These are phyloP conservation scores for Gastracanthus pulcherrimus DNA, from an alignment of 2,888 invertebrate genomes.

Conservation along the genomic window DNA sequence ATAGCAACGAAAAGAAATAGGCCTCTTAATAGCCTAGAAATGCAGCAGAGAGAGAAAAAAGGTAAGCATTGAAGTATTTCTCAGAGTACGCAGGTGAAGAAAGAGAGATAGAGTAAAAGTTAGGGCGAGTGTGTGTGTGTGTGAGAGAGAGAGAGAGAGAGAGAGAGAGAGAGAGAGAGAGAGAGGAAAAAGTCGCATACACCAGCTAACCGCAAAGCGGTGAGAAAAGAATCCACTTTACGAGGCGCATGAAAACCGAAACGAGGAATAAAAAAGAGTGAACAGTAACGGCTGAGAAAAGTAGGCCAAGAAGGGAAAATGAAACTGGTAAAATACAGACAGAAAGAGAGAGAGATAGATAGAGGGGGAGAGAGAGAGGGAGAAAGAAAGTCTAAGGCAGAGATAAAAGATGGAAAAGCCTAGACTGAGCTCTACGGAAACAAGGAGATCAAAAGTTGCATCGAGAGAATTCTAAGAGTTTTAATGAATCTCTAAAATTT, in stretches of 20 bases:
- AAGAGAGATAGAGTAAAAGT: not conserved
- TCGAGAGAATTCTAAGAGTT: not conserved
- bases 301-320: constrained; percentile 51
- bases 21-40: constrained; percentile 18
- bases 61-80: constrained; percentile 33
- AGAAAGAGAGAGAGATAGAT: not conserved
- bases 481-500: not conserved
- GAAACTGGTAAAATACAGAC: constrained; percentile 25
- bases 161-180: not conserved
- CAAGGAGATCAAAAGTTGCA: not conserved
- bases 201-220: constrained; percentile 44
- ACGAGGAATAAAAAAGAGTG: constrained; percentile 42
- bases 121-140: not conserved
- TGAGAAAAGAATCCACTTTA: constrained; percentile 53
- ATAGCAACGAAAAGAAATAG: constrained; percentile 17
- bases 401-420: constrained; percentile 5
- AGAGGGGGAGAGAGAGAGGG: not conserved
- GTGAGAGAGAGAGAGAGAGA: not conserved
- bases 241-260: constrained; percentile 50
- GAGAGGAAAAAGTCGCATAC: constrained; percentile 27
- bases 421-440: not conserved
- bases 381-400: not conserved
- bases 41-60: constrained; percentile 17
- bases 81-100: not conserved
- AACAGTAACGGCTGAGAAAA: constrained; percentile 12